A percentile compares a stretch with the other conserved stretches of the same genome.
Evolutionary conservation across 2,888 invertebrate species (phyloP).

Genomic region (Apamea monoglypha): DNA sequence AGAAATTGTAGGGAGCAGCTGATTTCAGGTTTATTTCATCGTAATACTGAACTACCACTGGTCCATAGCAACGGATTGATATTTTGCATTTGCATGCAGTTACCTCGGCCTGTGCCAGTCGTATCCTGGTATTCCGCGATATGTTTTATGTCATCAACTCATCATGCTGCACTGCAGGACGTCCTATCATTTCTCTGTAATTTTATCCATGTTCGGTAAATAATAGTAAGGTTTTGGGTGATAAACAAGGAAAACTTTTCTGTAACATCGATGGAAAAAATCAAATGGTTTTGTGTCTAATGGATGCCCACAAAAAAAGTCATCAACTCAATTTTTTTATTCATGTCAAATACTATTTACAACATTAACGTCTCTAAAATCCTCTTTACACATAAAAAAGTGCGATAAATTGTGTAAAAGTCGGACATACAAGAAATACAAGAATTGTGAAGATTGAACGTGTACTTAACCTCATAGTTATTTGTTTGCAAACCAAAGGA

Average conservation of each 20-base stretch:
- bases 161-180: not conserved
- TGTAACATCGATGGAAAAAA: not conserved
- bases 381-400: slow-evolving; percentile 24
- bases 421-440: slow-evolving; percentile 32
- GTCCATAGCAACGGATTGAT: not conserved
- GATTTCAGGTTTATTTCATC: not conserved
- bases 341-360: slow-evolving; percentile 3
- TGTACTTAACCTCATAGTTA: slow-evolving; percentile 56
- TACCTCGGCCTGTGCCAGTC: not conserved
- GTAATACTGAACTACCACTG: not conserved
- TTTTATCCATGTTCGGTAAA: not conserved
- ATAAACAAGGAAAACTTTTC: not conserved
- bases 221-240: not conserved
- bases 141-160: not conserved
- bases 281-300: not conserved
- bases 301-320: not conserved
- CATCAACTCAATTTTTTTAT: not conserved
- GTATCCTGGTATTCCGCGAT: not conserved
- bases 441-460: slow-evolving; percentile 34
- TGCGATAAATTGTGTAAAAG: slow-evolving; percentile 50
- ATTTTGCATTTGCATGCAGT: not conserved
- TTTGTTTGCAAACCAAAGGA: slow-evolving; percentile 59
- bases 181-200: not conserved
- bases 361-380: slow-evolving; percentile 17
- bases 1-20: not conserved